Conservation (phyloP, 2,113 vertebrate genomes). For the Lasiurus borealis region DNA sequence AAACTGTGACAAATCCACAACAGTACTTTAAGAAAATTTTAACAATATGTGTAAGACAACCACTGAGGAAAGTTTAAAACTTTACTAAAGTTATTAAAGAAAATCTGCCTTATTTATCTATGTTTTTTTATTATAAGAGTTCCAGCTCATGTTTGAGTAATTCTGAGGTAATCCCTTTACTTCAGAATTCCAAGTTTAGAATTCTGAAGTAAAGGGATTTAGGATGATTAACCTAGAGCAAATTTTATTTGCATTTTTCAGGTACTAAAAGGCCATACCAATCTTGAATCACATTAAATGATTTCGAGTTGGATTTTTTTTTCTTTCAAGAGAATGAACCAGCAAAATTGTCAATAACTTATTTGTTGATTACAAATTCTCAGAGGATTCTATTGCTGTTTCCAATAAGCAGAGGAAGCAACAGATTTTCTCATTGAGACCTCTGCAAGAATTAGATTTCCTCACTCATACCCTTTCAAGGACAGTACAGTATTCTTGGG, state of each 20-base stretch:
- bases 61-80: not conserved
- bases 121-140: not conserved
- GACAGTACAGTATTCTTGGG: not conserved
- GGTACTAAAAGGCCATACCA: not conserved
- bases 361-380: not conserved
- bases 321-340: conserved; percentile 21
- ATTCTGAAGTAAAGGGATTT: not conserved
- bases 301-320: not conserved
- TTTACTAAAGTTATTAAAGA: not conserved
- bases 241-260: conserved; percentile 1
- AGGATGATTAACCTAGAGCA: not conserved
- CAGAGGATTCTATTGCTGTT: not conserved
- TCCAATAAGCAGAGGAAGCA: not conserved
- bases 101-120: not conserved
- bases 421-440: not conserved
- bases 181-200: not conserved
- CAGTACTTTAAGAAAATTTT: not conserved
- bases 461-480: not conserved
- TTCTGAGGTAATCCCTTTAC: not conserved
- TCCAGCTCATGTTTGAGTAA: not conserved
- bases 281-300: not conserved
- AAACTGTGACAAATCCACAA: not conserved
- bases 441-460: not conserved
- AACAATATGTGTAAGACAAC: not conserved
- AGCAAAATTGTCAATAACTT: not conserved